These are phyloP conservation scores for Ovis canadensis DNA, from an alignment of 2,113 vertebrate species.

Conservation along the genomic window DNA sequence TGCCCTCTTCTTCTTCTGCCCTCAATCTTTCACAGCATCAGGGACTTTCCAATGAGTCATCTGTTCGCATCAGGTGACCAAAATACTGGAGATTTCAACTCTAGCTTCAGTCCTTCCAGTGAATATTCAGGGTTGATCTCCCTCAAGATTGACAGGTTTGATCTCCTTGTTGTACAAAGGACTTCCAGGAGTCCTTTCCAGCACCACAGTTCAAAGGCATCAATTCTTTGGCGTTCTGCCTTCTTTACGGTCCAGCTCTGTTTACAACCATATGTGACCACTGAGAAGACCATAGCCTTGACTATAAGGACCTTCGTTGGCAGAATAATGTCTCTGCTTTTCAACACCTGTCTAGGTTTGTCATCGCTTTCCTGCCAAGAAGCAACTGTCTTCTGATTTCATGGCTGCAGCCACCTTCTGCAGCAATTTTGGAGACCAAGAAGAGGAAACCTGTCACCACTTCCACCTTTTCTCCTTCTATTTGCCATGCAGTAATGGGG, in stretches of 20 bases:
- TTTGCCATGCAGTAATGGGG: neutral
- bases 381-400: neutral
- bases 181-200: neutral
- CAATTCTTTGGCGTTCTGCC: neutral
- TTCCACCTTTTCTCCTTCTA: neutral
- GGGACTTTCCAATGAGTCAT: neutral
- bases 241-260: neutral
- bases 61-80: neutral
- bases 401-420: neutral
- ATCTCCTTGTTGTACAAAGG: neutral
- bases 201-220: neutral
- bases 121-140: neutral
- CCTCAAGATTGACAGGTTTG: neutral
- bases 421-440: neutral
- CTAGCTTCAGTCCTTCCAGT: neutral
- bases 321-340: neutral
- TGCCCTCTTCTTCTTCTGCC: neutral
- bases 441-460: neutral
- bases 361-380: neutral
- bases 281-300: neutral
- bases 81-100: neutral
- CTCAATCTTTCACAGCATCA: neutral
- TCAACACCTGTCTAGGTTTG: neutral
- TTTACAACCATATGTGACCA: neutral
- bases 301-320: neutral